phyloP scores from a whole-genome alignment of 2,797 vertebrate species.

The Pterois miles region DNA sequence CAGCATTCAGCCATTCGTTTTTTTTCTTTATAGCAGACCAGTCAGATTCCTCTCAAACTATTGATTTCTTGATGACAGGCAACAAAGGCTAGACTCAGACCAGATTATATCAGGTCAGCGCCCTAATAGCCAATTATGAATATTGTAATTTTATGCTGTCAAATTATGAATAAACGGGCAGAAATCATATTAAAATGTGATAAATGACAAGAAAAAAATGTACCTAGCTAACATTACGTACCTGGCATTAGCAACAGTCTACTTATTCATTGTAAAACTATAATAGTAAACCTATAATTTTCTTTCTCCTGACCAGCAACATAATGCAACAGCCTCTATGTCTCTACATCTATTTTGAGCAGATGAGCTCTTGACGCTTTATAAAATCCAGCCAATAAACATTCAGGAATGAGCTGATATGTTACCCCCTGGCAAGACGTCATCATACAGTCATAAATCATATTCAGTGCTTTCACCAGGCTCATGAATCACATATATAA shows the following conservation, averaged over 20 bases:
- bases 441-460: slow-evolving; percentile 25
- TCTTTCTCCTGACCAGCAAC: slow-evolving; percentile 35
- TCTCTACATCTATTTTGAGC: slow-evolving; percentile 66
- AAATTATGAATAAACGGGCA: neutral
- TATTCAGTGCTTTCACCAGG: neutral
- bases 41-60: no score
- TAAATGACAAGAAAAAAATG: neutral
- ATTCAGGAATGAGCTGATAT: slow-evolving; percentile 43
- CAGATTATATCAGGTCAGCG: neutral
- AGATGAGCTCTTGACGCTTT: slow-evolving; percentile 55
- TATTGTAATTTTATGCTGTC: neutral
- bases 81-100: neutral
- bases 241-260: slow-evolving; percentile 2
- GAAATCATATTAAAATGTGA: neutral
- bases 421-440: slow-evolving; percentile 15
- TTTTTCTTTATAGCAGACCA: no score
- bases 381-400: slow-evolving; percentile 57
- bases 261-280: slow-evolving; percentile 37
- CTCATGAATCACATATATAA: neutral
- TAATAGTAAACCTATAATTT: slow-evolving; percentile 26
- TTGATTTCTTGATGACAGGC: no score
- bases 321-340: slow-evolving; percentile 16
- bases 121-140: neutral
- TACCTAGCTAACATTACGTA: neutral
- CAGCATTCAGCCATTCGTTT: no score